Percentiles rank a stretch among this genome's conserved stretches.
phyloP scores from a whole-genome alignment of 2,113 vertebrate species.

The Pelusios castaneus region DNA sequence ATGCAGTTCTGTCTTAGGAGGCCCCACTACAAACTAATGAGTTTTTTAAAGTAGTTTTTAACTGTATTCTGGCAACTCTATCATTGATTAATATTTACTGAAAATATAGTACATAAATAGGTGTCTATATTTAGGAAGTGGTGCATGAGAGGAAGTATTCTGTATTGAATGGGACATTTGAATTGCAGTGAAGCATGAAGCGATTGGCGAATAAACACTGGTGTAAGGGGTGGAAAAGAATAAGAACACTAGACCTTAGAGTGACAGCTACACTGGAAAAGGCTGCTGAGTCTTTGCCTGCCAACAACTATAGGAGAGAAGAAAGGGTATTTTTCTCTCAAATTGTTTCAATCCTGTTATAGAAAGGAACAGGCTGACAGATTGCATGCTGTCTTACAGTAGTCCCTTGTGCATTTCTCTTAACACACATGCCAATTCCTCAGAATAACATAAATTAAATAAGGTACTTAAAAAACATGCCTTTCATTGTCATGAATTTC shows the following conservation, averaged over 20 bases:
- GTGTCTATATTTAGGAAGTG: neutral
- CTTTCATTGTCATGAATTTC: conserved; percentile 13
- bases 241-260: neutral
- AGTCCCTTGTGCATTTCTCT: neutral
- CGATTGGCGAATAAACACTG: neutral
- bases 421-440: conserved; percentile 49
- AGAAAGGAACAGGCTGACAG: neutral
- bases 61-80: conserved; percentile 16
- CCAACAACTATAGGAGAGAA: neutral
- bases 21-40: neutral
- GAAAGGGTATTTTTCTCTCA: neutral
- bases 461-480: conserved; percentile 19
- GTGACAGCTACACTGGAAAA: neutral
- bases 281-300: neutral
- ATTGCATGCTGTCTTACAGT: neutral
- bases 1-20: neutral
- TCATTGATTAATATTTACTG: neutral
- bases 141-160: neutral
- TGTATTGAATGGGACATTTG: neutral
- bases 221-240: neutral
- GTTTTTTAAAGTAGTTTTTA: neutral
- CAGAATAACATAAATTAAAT: conserved; percentile 25
- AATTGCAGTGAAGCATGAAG: neutral
- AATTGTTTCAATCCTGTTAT: neutral
- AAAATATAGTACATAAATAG: neutral